A percentile compares a stretch with the other conserved stretches of the same genome.
phyloP scores from a whole-genome alignment of 2,113 vertebrate species.

The Lasiurus borealis region DNA sequence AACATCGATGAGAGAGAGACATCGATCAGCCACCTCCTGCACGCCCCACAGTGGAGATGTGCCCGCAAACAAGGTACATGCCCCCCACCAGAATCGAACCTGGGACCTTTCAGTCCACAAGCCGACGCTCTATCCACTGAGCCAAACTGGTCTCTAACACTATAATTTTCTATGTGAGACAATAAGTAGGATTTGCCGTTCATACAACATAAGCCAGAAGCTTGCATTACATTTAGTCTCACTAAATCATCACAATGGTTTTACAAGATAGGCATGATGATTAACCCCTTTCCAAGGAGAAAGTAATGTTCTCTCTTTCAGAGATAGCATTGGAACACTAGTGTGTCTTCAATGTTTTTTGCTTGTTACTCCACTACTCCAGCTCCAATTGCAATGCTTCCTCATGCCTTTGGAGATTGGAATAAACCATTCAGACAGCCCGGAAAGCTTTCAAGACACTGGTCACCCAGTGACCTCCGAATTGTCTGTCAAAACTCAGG shows the following conservation, averaged over 20 bases:
- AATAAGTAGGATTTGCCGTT: not conserved
- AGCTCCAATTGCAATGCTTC: not conserved
- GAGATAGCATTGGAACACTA: not conserved
- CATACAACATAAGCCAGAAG: not conserved
- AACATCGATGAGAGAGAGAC: no score
- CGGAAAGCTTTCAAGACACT: not conserved
- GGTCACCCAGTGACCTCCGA: not conserved
- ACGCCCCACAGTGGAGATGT: no score
- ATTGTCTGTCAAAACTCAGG: not conserved
- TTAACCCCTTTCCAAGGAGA: not conserved
- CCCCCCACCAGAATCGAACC: no score
- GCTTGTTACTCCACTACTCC: not conserved
- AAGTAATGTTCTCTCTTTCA: not conserved
- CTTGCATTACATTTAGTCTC: not conserved
- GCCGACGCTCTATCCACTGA: no score
- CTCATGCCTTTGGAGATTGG: not conserved
- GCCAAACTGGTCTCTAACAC: no score
- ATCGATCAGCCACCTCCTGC: no score
- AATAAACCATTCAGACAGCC: not conserved
- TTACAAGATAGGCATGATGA: not conserved
- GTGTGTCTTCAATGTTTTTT: not conserved
- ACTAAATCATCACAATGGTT: not conserved
- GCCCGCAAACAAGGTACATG: no score
- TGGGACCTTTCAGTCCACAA: no score
- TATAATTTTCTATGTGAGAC: not conserved